phyloP scores from a whole-genome alignment of 2,113 vertebrate species.

The Lanius ludovicianus region DNA sequence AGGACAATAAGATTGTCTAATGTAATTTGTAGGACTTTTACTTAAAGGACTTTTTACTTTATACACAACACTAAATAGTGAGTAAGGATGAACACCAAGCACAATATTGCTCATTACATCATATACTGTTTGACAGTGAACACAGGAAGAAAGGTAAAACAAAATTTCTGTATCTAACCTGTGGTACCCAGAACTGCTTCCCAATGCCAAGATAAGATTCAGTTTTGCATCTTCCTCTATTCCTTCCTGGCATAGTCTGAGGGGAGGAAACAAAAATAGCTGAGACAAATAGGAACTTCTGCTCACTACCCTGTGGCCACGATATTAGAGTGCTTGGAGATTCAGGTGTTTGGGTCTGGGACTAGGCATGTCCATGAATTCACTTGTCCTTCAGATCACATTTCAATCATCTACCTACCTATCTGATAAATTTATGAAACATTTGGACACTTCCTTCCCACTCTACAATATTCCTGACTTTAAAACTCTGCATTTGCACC shows the following conservation, averaged over 20 bases:
- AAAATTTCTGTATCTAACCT: accelerated
- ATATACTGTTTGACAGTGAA: neutral
- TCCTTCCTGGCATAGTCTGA: neutral
- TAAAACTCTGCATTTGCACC: neutral
- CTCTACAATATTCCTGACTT: neutral
- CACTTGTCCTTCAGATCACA: neutral
- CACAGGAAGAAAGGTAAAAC: neutral
- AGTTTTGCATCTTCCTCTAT: neutral
- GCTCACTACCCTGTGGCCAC: neutral
- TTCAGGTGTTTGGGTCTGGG: neutral
- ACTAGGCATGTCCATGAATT: neutral
- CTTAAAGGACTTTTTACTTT: neutral
- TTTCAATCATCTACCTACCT: neutral
- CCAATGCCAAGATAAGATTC: neutral
- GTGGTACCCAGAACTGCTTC: neutral
- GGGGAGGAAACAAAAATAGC: neutral
- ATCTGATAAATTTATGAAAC: neutral
- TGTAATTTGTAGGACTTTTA: neutral
- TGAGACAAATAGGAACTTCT: neutral
- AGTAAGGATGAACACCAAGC: neutral
- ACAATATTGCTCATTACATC: neutral
- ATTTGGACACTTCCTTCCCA: neutral
- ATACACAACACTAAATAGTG: neutral
- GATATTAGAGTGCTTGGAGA: neutral
- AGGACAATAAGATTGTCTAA: neutral